Evolutionary conservation across 2,888 invertebrate genomes (phyloP).

Genomic region (Oeneis ivallda): DNA sequence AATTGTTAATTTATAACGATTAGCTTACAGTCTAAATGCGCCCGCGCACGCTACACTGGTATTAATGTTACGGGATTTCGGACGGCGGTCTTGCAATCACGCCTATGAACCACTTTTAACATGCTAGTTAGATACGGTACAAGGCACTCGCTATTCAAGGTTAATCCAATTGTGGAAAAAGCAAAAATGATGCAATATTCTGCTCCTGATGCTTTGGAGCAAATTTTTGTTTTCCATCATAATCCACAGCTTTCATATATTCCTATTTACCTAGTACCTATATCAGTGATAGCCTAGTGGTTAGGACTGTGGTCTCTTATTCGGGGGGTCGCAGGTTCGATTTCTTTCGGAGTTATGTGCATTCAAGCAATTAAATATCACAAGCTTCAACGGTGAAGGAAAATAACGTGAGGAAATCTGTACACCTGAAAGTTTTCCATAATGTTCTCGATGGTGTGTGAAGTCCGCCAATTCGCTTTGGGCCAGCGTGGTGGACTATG

Average conservation of each 20-base stretch:
- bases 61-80: slow-evolving; percentile 57
- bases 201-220: background rate
- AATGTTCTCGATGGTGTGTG: too few relatives aligned
- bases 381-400: too few relatives aligned
- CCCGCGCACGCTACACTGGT: slow-evolving; percentile 50
- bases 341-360: too few relatives aligned
- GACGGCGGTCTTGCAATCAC: slow-evolving; percentile 23
- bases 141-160: slow-evolving; percentile 11
- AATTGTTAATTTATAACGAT: slow-evolving; percentile 44
- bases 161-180: slow-evolving; percentile 1
- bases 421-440: too few relatives aligned
- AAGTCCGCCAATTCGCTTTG: too few relatives aligned
- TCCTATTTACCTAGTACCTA: too few relatives aligned
- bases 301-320: too few relatives aligned
- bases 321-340: too few relatives aligned
- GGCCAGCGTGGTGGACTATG: too few relatives aligned
- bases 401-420: too few relatives aligned
- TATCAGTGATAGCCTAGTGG: too few relatives aligned
- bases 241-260: background rate
- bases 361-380: too few relatives aligned
- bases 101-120: background rate
- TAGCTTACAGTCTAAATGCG: slow-evolving; percentile 42
- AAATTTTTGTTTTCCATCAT: background rate
- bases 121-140: slow-evolving; percentile 18
- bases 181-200: slow-evolving; percentile 8